These are phyloP conservation scores for Lydus trimaculatus DNA, from an alignment of 2,888 invertebrate genomes.

Conservation along the genomic window DNA sequence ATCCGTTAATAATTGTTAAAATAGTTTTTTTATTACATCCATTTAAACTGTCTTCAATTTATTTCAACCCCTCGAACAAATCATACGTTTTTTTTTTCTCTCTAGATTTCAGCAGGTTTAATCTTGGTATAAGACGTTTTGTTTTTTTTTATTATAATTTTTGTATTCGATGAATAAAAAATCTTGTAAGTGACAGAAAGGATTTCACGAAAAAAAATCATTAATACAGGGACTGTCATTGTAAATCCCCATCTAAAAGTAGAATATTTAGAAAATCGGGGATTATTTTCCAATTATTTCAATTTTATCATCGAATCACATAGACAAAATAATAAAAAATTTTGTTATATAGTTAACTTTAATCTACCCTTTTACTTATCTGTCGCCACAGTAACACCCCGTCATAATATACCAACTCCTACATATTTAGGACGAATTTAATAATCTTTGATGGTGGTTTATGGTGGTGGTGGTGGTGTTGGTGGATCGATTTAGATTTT, in stretches of 20 bases:
- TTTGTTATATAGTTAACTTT: background rate
- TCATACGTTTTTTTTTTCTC: background rate
- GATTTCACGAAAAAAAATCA: background rate
- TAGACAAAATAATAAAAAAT: background rate
- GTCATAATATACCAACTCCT: too few species aligned
- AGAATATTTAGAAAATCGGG: background rate
- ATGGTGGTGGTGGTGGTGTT: too few species aligned
- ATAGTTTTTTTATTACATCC: background rate
- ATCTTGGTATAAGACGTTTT: background rate
- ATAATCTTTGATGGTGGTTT: too few species aligned
- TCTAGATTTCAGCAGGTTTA: background rate
- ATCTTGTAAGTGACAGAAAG: constrained; percentile 7
- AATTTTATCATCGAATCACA: background rate
- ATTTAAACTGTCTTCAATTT: background rate
- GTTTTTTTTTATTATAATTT: background rate
- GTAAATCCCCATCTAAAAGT: constrained; percentile 5
- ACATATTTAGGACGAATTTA: too few species aligned
- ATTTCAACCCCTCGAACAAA: constrained; percentile 1
- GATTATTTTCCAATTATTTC: constrained; percentile 9
- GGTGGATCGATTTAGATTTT: too few species aligned
- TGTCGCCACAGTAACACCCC: too few species aligned
- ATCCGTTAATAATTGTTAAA: background rate
- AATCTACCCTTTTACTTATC: background rate
- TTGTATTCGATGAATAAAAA: background rate
- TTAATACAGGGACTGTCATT: constrained; percentile 15